Base-by-base conservation (phyloP, 2,113 vertebrate species). In the Limanda limanda region DNA sequence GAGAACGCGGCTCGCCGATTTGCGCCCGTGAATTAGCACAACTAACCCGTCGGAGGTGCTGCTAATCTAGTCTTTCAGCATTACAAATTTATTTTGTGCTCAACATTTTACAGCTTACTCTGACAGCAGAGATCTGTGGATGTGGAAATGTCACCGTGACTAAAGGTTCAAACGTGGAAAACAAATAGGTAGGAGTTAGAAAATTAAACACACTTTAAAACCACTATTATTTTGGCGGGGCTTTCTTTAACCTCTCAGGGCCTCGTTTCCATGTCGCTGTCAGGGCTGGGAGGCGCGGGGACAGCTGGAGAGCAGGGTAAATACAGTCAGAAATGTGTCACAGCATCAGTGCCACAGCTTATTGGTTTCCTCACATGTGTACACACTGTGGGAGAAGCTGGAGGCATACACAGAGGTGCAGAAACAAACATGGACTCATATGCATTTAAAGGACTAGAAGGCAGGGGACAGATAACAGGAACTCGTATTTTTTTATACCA, bases 271-370 rank as follows among this genome's bases (percentile, higher is more conserved):
- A 23, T 56, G 51, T 55, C 21, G 9, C 17, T 65, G 0, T 68
- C 62, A 25, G 59, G 27, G 25, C 37, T 59, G 65, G 74, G 78
- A 80, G 75, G 58, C 14, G 47, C 66, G 47, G 75, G 68, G 63
- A 73, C 84, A 87, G 88, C 86, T 89, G 85, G 82, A 86, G 83
- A 79, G 72, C 68, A 74, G 74, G 70, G 78, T 86, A 88, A 89
- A 87, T 87, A 82, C 74, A 82, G 76, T 84, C 74, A 81, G 76
- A 73, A 81, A 76, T 91, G 90, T 90, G 90, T 70, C 75, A 78
- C 55, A 76, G 88, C 88, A 90, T 87, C 75, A 62, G 18, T 2
- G n/a, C 58, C 5, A 20, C 74, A 85, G 85, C 85, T 88, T 86
- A 89, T 78, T 86, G 78, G 78, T 58, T 58, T 71, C 64, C 66